A percentile compares a stretch with the other conserved stretches of the same genome.
These are phyloP conservation scores for Marronus borbonicus DNA, from an alignment of 2,888 invertebrate genomes.

Conservation along the genomic window DNA sequence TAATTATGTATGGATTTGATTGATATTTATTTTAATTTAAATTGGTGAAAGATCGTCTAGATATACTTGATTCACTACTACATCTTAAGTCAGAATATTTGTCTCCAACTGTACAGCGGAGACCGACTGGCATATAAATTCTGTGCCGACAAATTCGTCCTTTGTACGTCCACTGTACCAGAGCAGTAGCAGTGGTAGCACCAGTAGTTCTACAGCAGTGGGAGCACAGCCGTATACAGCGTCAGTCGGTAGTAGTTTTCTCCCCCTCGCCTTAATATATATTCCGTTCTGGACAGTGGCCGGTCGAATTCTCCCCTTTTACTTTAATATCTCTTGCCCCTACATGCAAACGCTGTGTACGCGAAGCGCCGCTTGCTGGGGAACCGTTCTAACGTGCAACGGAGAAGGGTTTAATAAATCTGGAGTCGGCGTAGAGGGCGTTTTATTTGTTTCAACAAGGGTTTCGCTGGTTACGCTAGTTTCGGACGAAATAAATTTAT, in stretches of 20 bases:
- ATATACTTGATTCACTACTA: not conserved
- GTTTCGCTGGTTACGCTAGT: conserved; percentile 39
- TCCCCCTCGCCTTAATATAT: conserved; percentile 65
- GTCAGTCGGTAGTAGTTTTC: conserved; percentile 60
- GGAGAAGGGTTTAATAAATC: conserved; percentile 46
- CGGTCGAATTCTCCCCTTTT: conserved; percentile 65
- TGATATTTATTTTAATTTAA: too few species aligned
- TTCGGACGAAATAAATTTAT: conserved; percentile 43
- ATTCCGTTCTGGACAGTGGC: conserved; percentile 55
- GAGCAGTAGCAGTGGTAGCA: not conserved
- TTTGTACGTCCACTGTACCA: conserved; percentile 36
- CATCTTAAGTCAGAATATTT: not conserved
- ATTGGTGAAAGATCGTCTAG: too few species aligned
- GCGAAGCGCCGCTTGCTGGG: conserved; percentile 21
- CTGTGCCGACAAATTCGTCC: conserved; percentile 46
- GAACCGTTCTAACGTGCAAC: conserved; percentile 40
- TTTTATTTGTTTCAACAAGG: conserved; percentile 47
- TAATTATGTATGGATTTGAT: too few species aligned
- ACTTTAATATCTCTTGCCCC: conserved; percentile 52
- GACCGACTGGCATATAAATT: conserved; percentile 43
- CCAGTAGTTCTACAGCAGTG: conserved; percentile 17
- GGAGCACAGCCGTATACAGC: conserved; percentile 15
- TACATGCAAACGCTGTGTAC: conserved; percentile 42
- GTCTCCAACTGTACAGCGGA: conserved; percentile 12
- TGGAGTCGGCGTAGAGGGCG: conserved; percentile 42